phyloP scores from a whole-genome alignment of 2,888 invertebrate species.

The Melinopterus prodromus region DNA sequence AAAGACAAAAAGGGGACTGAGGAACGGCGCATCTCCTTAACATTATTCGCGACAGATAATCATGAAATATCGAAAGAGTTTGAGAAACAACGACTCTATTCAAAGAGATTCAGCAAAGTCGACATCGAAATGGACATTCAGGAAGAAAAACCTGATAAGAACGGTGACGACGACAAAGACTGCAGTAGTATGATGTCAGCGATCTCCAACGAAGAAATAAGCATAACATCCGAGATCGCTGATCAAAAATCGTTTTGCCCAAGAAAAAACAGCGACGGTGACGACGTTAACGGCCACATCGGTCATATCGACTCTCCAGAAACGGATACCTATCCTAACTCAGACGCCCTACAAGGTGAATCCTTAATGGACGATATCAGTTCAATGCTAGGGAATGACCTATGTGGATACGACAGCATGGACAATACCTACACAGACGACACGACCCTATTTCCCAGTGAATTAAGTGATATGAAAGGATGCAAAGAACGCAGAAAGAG shows the following conservation, averaged over 20 bases:
- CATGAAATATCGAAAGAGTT: slow-evolving; percentile 18
- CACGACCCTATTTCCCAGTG: slow-evolving; percentile 71
- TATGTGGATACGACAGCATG: slow-evolving; percentile 70
- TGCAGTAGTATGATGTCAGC: slow-evolving; percentile 69
- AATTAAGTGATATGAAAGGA: slow-evolving; percentile 53
- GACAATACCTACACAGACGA: slow-evolving; percentile 74
- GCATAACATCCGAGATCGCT: slow-evolving; percentile 74
- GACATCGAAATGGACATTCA: slow-evolving; percentile 51
- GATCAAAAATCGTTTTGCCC: slow-evolving; percentile 60
- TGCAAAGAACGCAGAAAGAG: slow-evolving; percentile 70
- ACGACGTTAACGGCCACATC: slow-evolving; percentile 66
- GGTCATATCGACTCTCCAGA: slow-evolving; percentile 87
- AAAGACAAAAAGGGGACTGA: slow-evolving; percentile 56
- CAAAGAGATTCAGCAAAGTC: slow-evolving; percentile 23
- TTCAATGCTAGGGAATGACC: slow-evolving; percentile 60
- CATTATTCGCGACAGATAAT: slow-evolving; percentile 29
- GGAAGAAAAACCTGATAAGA: slow-evolving; percentile 50
- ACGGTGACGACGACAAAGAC: slow-evolving; percentile 65
- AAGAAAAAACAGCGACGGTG: slow-evolving; percentile 60
- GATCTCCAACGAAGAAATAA: slow-evolving; percentile 76
- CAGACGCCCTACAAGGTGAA: slow-evolving; percentile 80
- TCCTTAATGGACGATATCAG: slow-evolving; percentile 78
- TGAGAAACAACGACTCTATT: slow-evolving; percentile 53
- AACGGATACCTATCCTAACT: slow-evolving; percentile 76
- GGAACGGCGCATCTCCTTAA: slow-evolving; percentile 54